Evolutionary conservation across 2,888 invertebrate genomes (phyloP), one percentile per base, ranked within the genome.

Genomic region (Pyralis farinalis): DNA sequence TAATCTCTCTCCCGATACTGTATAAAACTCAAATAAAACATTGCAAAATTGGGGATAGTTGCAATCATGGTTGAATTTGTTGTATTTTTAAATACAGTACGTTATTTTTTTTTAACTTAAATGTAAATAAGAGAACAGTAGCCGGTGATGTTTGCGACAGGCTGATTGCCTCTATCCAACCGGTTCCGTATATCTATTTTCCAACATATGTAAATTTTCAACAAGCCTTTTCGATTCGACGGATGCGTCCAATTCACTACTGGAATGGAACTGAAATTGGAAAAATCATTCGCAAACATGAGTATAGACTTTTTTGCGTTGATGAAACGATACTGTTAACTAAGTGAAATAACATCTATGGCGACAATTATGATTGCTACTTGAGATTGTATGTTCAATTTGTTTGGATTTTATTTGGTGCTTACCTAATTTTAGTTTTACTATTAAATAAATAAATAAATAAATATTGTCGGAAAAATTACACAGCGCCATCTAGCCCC

Each of bases 161-260:
- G 64, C 72, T 84, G 84, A 85, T 85, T 80, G 81, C 72, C 76
- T 75, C 63, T 70, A 68, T 63, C 61, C 60, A 58, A 63, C 52
- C 53, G 50, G 51, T 50, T 52, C 57, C 50, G 62, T 53, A 66
- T 64, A 67, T 65, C 71, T 71, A 71, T 77, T 74, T 77, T 65
- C 60, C 66, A 66, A 71, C 76, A 75, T 77, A 80, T 78, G 82
- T 82, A 81, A 80, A 82, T 83, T 84, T 82, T 75, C 70, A 81
- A 84, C 83, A 78, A 79, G 77, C 79, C 77, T 79, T 82, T 82
- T 76, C 79, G 77, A 75, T 78, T 74, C 73, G 71, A 55, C 75
- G 76, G 68, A 72, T 75, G 72, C 75, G 69, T 78, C 66, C 81
- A 83, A 84, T 85, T 78, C 76, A 65, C 72, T 59, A 53, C 63